These are phyloP conservation scores for Actenoides lindsayi DNA, from an alignment of 2,113 vertebrate genomes.

Conservation along the genomic window DNA sequence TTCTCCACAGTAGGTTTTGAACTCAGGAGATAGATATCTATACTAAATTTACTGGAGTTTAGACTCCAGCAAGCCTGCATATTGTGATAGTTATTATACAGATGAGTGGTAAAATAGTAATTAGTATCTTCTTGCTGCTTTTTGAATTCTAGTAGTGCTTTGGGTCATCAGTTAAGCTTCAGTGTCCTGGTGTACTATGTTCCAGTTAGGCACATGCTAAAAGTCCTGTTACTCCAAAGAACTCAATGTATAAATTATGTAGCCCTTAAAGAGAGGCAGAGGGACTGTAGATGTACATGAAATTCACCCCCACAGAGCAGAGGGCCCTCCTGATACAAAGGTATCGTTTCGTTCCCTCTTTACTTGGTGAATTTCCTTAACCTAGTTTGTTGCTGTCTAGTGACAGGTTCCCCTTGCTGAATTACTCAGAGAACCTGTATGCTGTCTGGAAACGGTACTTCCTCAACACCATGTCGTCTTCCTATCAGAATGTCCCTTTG, in stretches of 20 bases:
- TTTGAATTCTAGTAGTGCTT: neutral
- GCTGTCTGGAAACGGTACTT: neutral
- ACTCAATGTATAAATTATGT: neutral
- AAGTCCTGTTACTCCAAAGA: neutral
- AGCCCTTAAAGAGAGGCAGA: neutral
- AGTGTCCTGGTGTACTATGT: neutral
- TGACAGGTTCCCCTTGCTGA: neutral
- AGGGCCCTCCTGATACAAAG: neutral
- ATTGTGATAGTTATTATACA: neutral
- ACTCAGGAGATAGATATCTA: neutral
- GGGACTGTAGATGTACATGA: neutral
- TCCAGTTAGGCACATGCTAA: neutral
- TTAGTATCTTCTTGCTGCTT: neutral
- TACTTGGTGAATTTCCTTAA: neutral
- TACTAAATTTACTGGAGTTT: neutral
- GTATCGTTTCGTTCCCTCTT: neutral
- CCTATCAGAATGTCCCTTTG: neutral
- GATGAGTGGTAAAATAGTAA: neutral
- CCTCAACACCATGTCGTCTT: neutral
- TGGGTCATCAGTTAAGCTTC: neutral
- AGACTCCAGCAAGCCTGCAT: neutral
- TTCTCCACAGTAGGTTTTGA: neutral
- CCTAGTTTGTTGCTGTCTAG: neutral
- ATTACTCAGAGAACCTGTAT: neutral
- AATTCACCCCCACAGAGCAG: neutral